phyloP scores from a whole-genome alignment of 2,797 vertebrate genomes.

The Crocidura indochinensis region DNA sequence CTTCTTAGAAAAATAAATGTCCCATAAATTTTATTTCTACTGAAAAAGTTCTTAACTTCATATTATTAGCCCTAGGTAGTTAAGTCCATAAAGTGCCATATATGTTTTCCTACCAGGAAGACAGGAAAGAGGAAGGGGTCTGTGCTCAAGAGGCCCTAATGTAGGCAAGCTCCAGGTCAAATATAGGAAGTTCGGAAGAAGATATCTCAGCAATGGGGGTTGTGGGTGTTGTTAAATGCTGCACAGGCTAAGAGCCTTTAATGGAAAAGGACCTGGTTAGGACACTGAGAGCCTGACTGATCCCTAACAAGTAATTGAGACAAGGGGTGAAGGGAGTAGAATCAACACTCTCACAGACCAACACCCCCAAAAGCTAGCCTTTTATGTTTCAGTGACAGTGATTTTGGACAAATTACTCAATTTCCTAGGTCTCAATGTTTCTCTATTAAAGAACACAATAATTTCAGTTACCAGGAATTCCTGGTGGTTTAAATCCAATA shows the following conservation, averaged over 20 bases:
- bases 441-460: conserved; percentile 37
- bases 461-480: conserved; percentile 60
- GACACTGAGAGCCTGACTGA: neutral
- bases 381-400: conserved; percentile 26
- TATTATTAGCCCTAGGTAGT: too few species aligned
- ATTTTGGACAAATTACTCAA: conserved; percentile 40
- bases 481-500: conserved; percentile 62
- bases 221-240: neutral
- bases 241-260: neutral
- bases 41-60: neutral
- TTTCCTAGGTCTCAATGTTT: conserved; percentile 48
- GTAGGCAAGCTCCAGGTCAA: neutral
- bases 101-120: neutral
- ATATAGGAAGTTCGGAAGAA: neutral
- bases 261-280: neutral
- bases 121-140: rapidly evolving
- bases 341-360: neutral
- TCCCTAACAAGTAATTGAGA: neutral
- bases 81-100: neutral
- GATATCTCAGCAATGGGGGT: neutral
- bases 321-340: neutral
- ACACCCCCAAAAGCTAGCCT: conserved; percentile 16
- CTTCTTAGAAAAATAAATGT: conserved; percentile 32
- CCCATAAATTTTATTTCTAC: neutral
- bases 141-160: neutral